Percentiles rank a stretch among this genome's conserved stretches.
Conservation (phyloP, 2,113 vertebrate species). For the Cyprinodon brontotheroides region DNA sequence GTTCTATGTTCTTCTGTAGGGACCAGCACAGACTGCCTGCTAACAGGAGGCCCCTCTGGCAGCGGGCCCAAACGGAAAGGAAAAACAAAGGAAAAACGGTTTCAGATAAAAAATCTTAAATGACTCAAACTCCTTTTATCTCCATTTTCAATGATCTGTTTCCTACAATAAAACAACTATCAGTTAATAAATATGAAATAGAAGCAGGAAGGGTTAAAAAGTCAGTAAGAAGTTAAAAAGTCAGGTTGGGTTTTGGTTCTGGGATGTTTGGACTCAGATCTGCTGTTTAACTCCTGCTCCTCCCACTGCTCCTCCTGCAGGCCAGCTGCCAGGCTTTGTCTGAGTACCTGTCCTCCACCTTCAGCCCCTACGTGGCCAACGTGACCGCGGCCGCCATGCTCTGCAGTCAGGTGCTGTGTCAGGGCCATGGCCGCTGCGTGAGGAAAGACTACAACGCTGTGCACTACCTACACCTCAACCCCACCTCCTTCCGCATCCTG, state of each 20-base stretch:
- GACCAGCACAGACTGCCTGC: too few species aligned
- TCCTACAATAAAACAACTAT: not conserved
- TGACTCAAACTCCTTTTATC: too few species aligned
- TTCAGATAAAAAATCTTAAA: too few species aligned
- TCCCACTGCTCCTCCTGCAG: slow-evolving; percentile 33
- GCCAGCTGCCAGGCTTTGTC: slow-evolving; percentile 71
- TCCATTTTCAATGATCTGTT: too few species aligned
- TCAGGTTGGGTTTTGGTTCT: not conserved
- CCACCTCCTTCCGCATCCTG: slow-evolving; percentile 58
- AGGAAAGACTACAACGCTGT: slow-evolving; percentile 80
- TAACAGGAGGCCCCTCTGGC: too few species aligned
- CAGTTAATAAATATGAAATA: not conserved
- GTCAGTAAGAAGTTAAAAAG: not conserved
- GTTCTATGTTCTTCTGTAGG: too few species aligned
- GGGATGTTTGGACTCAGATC: not conserved
- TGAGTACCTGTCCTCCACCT: slow-evolving; percentile 63
- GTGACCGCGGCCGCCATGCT: slow-evolving; percentile 87
- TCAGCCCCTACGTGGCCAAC: slow-evolving; percentile 88
- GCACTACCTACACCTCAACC: slow-evolving; percentile 85
- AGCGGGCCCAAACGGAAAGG: too few species aligned
- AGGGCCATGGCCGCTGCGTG: slow-evolving; percentile 81
- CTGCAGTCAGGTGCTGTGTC: slow-evolving; percentile 85
- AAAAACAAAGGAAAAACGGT: too few species aligned
- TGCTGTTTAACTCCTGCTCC: too few species aligned
- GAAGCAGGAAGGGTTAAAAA: not conserved